phyloP scores from a whole-genome alignment of 2,113 vertebrate species.

The Oreochromis tanganicae region DNA sequence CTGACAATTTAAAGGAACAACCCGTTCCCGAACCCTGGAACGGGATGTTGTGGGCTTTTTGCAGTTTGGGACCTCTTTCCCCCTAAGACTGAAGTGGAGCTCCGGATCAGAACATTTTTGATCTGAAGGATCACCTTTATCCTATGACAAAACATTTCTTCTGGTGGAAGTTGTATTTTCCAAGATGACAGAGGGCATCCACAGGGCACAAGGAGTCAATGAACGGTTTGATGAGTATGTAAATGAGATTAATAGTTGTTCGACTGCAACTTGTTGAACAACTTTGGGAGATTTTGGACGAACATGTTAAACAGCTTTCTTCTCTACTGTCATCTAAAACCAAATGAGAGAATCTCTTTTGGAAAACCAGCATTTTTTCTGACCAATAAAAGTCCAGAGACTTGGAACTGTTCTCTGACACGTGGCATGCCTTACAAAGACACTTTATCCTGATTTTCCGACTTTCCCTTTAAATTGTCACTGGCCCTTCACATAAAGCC shows the following conservation, averaged over 20 bases:
- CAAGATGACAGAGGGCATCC: not conserved
- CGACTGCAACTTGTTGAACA: not conserved
- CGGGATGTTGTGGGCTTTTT: not conserved
- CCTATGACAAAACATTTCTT: not conserved
- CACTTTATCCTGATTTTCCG: not conserved
- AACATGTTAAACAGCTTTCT: not conserved
- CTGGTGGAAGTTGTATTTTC: not conserved
- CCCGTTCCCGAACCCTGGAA: not conserved
- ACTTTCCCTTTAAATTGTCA: not conserved
- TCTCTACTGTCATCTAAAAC: not conserved
- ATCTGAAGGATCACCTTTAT: not conserved
- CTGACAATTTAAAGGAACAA: not conserved
- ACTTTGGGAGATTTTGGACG: not conserved
- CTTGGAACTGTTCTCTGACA: not conserved
- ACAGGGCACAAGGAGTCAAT: not conserved
- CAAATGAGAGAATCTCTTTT: not conserved
- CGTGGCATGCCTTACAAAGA: not conserved
- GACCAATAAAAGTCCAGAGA: not conserved
- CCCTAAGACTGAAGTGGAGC: not conserved
- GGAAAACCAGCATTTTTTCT: not conserved
- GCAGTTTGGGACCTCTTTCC: not conserved
- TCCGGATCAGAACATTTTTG: not conserved
- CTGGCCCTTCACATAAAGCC: not conserved
- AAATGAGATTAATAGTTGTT: not conserved
- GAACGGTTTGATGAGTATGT: not conserved